These are phyloP conservation scores for Proterorhinus semilunaris DNA, from an alignment of 2,113 vertebrate genomes.

Conservation along the genomic window DNA sequence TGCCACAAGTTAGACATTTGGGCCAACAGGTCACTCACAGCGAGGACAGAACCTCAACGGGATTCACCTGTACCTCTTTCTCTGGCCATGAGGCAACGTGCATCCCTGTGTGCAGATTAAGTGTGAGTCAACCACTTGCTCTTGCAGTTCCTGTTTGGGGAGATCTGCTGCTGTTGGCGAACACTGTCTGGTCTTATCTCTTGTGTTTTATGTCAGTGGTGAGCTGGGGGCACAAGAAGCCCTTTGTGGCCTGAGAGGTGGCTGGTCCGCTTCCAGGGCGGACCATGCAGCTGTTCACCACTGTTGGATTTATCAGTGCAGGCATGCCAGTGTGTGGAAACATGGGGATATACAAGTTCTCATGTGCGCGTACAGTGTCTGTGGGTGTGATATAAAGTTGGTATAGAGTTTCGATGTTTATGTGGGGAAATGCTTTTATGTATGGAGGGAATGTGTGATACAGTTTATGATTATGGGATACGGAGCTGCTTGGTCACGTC, in stretches of 20 bases:
- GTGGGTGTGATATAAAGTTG: slow-evolving; percentile 12
- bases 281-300: slow-evolving; percentile 78
- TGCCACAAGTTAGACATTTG: not conserved
- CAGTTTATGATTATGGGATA: not conserved
- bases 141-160: slow-evolving; percentile 73
- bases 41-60: slow-evolving; percentile 7
- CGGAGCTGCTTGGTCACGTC: slow-evolving; percentile 6
- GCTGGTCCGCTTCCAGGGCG: slow-evolving; percentile 72
- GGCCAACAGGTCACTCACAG: slow-evolving; percentile 9
- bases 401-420: slow-evolving; percentile 2
- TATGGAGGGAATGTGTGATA: slow-evolving; percentile 6
- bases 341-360: slow-evolving; percentile 13
- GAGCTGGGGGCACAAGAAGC: slow-evolving; percentile 71
- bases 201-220: slow-evolving; percentile 76
- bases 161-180: slow-evolving; percentile 66
- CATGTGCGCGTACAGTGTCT: slow-evolving; percentile 15
- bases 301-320: slow-evolving; percentile 68
- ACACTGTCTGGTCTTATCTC: slow-evolving; percentile 74
- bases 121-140: slow-evolving; percentile 58
- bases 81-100: slow-evolving; percentile 12
- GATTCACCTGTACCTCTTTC: slow-evolving; percentile 1
- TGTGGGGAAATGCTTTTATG: not conserved
- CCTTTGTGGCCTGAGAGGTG: slow-evolving; percentile 76
- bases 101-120: slow-evolving; percentile 17
- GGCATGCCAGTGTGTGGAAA: slow-evolving; percentile 23